Evolutionary conservation across 2,113 vertebrate species (phyloP).

Genomic region (Hylia prasina): DNA sequence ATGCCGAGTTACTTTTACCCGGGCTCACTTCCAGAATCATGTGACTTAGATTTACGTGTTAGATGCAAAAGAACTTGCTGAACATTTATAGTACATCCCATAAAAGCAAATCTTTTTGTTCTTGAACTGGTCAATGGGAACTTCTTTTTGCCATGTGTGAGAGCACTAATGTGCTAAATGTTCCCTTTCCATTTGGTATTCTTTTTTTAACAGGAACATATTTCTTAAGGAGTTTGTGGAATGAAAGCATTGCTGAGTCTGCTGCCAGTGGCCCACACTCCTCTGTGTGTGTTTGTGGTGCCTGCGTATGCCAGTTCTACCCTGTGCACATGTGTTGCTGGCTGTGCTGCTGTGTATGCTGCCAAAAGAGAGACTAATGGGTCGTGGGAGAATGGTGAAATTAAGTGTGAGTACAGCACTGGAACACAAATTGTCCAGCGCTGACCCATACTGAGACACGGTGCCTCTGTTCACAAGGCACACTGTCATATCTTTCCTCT

Average conservation of each 20-base stretch:
- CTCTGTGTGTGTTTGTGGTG: background rate
- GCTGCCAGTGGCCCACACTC: background rate
- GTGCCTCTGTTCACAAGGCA: background rate
- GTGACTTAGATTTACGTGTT: background rate
- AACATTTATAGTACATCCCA: background rate
- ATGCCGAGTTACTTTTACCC: background rate
- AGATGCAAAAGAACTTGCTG: background rate
- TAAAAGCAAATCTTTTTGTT: background rate
- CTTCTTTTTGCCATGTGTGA: background rate
- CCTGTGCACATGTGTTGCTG: background rate
- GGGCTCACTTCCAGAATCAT: background rate
- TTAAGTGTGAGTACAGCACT: background rate
- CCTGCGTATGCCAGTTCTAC: background rate
- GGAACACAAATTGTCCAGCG: fast-evolving
- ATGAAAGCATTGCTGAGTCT: background rate
- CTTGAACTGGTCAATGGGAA: background rate
- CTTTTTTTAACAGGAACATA: background rate
- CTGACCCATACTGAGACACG: fast-evolving
- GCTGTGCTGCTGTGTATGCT: background rate
- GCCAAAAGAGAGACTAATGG: background rate
- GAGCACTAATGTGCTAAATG: background rate
- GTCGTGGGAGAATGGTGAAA: background rate
- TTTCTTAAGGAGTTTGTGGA: background rate
- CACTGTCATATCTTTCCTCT: background rate
- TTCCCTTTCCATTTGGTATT: background rate